Base-by-base conservation (phyloP, 2,888 invertebrate species). In the Nomada ferruginata region DNA sequence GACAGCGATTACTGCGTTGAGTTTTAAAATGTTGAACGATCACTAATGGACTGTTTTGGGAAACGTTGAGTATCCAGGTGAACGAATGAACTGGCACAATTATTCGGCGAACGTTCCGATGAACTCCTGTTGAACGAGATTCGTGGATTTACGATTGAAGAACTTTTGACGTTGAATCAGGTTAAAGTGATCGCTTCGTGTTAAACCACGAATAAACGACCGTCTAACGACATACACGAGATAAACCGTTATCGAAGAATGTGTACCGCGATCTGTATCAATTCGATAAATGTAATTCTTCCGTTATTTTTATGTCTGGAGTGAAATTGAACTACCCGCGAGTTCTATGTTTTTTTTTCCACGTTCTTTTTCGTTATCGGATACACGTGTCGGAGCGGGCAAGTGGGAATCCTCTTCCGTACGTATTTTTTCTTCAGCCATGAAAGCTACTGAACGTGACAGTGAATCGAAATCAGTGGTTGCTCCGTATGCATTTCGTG, bases 261-360 rank as follows among this genome's bases (percentile, higher is more conserved):
- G 68, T 68, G 80, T 82, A 76, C 76, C 63, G 80, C 76, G 82
- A 82, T 82, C 71, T 82, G 71, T 82, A 82, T 82, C 82, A 76
- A 66, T 61, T 75, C 73, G 82, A 82, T 82, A 82, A 82, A 82
- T 52, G 63, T 80, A 76, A 82, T 76, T 76, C 82, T 68, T 68
- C 66, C 26, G 80, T 76, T 76, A 80, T 71, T 71, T 80, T 68
- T 44, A 80, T 23, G 80, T 18, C 26, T 36, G 57, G 53, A 18
- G 47, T 47, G 57, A 64, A 71, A 76, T 68, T 71, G 61, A 66
- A 75, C 55, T 65, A 36, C 10, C 26, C 20, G 60, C 70, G 65
- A 57, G 65, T 70, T 52, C 55, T 63, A 36, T 74, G 70, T 18
- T 26, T 61, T 50, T 47, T 29, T 23, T n/a, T 23, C 20, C 59